A percentile compares a stretch with the other conserved stretches of the same genome.
Conservation (phyloP, 2,797 vertebrate species). For the Choloepus didactylus region DNA sequence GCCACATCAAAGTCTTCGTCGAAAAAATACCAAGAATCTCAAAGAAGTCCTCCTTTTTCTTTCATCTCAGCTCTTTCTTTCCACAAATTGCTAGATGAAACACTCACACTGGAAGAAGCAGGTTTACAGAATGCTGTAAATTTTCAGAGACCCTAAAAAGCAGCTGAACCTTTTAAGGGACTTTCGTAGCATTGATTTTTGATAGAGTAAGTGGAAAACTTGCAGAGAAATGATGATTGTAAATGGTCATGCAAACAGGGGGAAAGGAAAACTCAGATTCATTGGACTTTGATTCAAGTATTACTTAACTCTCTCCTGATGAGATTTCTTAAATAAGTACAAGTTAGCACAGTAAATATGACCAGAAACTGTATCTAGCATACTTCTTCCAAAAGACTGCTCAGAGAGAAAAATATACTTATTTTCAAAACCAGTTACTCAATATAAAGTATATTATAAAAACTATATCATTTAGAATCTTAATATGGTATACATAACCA, state of each 20-base stretch:
- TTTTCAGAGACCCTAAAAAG: slow-evolving; percentile 93
- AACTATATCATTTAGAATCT: too few species aligned
- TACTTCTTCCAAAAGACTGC: slow-evolving; percentile 50
- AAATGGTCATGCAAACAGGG: too few species aligned
- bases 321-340: too few species aligned
- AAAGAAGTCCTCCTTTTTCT: slow-evolving; percentile 89
- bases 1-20: slow-evolving; percentile 94
- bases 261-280: background rate
- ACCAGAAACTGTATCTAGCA: slow-evolving; percentile 20
- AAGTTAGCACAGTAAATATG: background rate
- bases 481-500: too few species aligned
- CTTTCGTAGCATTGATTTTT: slow-evolving; percentile 62
- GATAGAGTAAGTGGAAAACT: background rate
- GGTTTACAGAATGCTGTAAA: slow-evolving; percentile 93
- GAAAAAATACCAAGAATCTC: slow-evolving; percentile 90
- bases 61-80: slow-evolving; percentile 94
- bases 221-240: too few species aligned
- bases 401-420: background rate
- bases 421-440: background rate
- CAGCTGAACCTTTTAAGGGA: slow-evolving; percentile 86
- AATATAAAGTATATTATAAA: background rate
- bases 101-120: slow-evolving; percentile 82
- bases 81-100: slow-evolving; percentile 90
- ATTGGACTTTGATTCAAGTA: background rate
- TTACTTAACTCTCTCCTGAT: background rate